Evolutionary conservation across 2,797 vertebrate genomes (phyloP).

Genomic region (Peromyscus nudipes): DNA sequence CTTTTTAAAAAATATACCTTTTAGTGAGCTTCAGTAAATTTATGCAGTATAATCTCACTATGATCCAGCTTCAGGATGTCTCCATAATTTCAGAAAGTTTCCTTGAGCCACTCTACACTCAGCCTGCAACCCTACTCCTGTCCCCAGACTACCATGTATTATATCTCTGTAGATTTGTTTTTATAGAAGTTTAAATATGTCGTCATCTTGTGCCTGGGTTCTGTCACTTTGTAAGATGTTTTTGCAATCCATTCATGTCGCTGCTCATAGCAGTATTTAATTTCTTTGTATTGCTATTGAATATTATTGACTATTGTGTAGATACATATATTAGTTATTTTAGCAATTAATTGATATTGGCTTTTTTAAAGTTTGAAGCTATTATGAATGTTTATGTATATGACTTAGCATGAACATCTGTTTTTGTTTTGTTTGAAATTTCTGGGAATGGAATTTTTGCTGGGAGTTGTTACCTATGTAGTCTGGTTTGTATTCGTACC

Average conservation of each 20-base stretch:
- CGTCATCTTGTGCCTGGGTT: slow-evolving; percentile 11
- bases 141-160: background rate
- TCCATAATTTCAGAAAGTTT: background rate
- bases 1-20: background rate
- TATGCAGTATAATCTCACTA: background rate
- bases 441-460: background rate
- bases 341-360: background rate
- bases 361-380: background rate
- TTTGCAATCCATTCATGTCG: slow-evolving; percentile 1
- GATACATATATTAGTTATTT: background rate
- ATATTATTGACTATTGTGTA: background rate
- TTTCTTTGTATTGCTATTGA: slow-evolving; percentile 19
- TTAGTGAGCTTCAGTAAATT: background rate
- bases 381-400: slow-evolving; percentile 36
- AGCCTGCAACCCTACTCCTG: background rate
- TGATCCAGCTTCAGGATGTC: background rate
- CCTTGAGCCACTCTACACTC: background rate
- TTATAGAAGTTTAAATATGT: background rate
- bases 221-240: background rate
- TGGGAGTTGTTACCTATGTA: background rate
- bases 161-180: background rate
- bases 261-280: background rate
- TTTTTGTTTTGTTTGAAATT: slow-evolving; percentile 63
- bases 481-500: background rate
- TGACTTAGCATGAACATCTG: background rate